Conservation (phyloP, 1,140 invertebrate genomes). For the Coboldia fuscipes region DNA sequence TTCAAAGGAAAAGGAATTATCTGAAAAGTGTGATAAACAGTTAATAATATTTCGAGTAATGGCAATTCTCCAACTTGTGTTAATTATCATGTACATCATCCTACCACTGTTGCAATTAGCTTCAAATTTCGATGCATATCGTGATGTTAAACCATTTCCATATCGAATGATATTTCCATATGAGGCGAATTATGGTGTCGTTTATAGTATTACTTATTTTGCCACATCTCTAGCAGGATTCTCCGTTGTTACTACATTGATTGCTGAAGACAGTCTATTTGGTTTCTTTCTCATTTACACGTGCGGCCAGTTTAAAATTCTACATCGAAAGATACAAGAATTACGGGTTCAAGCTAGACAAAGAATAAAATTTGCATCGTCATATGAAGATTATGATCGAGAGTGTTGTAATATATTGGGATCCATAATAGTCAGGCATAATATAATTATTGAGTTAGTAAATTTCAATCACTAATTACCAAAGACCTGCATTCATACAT, state of each 20-base stretch:
- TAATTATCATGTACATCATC: constrained; percentile 17
- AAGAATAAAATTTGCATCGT: too few species aligned
- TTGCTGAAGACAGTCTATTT: constrained; percentile 17
- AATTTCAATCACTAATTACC: too few species aligned
- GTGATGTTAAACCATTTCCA: constrained; percentile 14
- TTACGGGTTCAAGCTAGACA: neutral
- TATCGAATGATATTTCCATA: constrained; percentile 18
- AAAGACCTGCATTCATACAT: too few species aligned
- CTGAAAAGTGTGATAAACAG: constrained; percentile 7
- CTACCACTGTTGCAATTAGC: constrained; percentile 12
- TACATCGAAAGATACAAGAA: constrained; percentile 7
- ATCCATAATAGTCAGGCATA: neutral
- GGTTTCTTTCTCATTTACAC: constrained; percentile 18
- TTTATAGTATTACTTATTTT: constrained; percentile 13
- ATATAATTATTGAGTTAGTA: neutral
- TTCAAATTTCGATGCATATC: constrained; percentile 4
- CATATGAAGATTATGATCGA: too few species aligned
- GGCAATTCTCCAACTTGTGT: constrained; percentile 10
- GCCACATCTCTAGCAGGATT: constrained; percentile 17
- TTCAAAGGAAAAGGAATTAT: neutral
- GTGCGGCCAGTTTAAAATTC: constrained; percentile 14
- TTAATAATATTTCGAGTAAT: constrained; percentile 14
- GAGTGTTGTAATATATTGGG: neutral
- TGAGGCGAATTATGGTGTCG: constrained; percentile 9
- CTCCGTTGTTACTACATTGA: constrained; percentile 18